These are phyloP conservation scores for Zaprionus vittiger DNA, from an alignment of 1,140 invertebrate species.

Conservation along the genomic window DNA sequence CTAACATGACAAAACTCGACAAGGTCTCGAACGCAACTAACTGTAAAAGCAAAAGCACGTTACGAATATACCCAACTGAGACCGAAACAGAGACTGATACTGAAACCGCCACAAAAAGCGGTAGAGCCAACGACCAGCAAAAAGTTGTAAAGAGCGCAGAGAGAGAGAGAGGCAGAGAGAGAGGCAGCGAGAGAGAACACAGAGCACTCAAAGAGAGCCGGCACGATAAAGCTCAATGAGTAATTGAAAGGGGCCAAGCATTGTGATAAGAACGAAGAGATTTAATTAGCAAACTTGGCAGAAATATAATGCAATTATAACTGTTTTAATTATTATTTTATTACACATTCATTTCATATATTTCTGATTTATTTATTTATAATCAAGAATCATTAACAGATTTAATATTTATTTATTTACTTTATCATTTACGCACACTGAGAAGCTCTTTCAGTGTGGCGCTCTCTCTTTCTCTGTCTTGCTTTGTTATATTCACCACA, in stretches of 20 bases:
- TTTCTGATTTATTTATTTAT: not conserved
- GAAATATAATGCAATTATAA: not conserved
- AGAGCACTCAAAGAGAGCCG: conserved; percentile 1
- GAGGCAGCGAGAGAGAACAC: conserved; percentile 21
- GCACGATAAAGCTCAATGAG: conserved; percentile 46
- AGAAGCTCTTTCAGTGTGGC: not conserved
- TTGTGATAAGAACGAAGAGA: conserved; percentile 18
- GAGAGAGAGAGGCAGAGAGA: conserved; percentile 8
- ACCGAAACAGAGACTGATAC: conserved; percentile 43
- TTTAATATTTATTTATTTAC: not conserved
- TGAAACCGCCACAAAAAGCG: conserved; percentile 41
- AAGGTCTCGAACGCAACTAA: conserved; percentile 84
- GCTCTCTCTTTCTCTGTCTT: not conserved
- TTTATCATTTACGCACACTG: too few relatives aligned
- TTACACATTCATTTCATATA: not conserved
- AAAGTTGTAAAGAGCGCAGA: conserved; percentile 14
- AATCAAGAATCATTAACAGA: not conserved
- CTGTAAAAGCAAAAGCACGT: conserved; percentile 83
- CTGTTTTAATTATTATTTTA: not conserved
- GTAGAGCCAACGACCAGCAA: conserved; percentile 40
- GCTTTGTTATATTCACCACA: conserved; percentile 28
- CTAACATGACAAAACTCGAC: conserved; percentile 84
- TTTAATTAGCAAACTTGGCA: not conserved
- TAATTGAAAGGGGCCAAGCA: conserved; percentile 28
- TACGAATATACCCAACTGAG: conserved; percentile 81